Evolutionary conservation across 2,888 invertebrate genomes (phyloP).

Genomic region (Caenorhabditis afra): DNA sequence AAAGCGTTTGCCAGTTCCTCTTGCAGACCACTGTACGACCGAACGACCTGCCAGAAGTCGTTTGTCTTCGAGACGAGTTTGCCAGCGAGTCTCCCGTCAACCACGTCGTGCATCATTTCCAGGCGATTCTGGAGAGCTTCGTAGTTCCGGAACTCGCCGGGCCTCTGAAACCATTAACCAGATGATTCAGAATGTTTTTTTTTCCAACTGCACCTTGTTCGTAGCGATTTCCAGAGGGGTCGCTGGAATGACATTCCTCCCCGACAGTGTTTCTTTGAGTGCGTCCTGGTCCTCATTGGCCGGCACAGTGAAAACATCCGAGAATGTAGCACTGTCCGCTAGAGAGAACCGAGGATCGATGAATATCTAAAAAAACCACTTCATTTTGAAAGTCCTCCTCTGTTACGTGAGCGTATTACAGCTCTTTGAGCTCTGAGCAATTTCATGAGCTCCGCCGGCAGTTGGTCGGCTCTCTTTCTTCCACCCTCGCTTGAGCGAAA

Average conservation of each 20-base stretch:
- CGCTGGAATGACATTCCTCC: conserved; percentile 56
- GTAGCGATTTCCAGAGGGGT: conserved; percentile 48
- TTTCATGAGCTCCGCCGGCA: conserved; percentile 34
- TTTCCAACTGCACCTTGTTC: conserved; percentile 11
- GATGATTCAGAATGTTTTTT: no score
- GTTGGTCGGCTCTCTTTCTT: conserved; percentile 29
- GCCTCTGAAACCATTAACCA: conserved; percentile 29
- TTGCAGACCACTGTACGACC: conserved; percentile 97
- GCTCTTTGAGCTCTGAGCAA: conserved; percentile 24
- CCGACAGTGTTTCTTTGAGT: conserved; percentile 57
- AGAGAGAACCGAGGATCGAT: conserved; percentile 73
- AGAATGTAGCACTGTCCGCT: conserved; percentile 70
- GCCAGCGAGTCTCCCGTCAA: conserved; percentile 75
- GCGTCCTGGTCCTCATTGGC: conserved; percentile 67
- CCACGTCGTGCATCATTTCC: conserved; percentile 77
- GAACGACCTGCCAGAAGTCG: conserved; percentile 88
- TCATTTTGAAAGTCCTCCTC: not conserved
- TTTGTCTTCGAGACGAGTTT: conserved; percentile 85
- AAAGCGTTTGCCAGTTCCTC: conserved; percentile 88
- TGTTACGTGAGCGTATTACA: conserved; percentile 11
- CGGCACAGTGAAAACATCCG: conserved; percentile 76
- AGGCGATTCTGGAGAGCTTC: conserved; percentile 71
- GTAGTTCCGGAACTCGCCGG: conserved; percentile 66
- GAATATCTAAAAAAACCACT: conserved; percentile 71
- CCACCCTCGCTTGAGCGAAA: conserved; percentile 46